Evolutionary conservation across 2,113 vertebrate species (phyloP).

Genomic region (Daboia siamensis): DNA sequence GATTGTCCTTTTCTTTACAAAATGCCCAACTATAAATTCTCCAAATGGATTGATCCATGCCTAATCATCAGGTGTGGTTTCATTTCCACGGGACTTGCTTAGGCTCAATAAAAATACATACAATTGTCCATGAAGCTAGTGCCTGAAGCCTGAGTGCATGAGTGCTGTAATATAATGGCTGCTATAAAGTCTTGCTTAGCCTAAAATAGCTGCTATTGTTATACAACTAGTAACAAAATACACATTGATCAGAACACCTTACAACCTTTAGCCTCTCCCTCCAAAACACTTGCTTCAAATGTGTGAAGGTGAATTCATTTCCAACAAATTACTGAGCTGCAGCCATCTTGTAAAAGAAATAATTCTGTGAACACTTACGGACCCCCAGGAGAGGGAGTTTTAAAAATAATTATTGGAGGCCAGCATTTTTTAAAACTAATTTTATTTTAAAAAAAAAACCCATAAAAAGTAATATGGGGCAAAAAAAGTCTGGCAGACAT

Average conservation of each 20-base stretch:
- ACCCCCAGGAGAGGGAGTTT: not conserved
- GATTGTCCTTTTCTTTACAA: not conserved
- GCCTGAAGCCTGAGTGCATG: not conserved
- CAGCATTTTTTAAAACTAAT: not conserved
- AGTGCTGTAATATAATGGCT: not conserved
- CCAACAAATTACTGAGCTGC: not conserved
- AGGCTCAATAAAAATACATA: not conserved
- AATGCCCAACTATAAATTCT: not conserved
- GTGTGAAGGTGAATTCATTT: not conserved
- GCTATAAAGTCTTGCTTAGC: not conserved
- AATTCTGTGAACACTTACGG: not conserved
- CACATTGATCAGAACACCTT: not conserved
- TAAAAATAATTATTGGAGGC: not conserved
- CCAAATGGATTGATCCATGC: not conserved
- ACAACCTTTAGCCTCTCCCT: not conserved
- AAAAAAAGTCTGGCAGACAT: not conserved
- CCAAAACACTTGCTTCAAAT: not conserved
- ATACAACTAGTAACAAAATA: not conserved
- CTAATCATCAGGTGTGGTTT: not conserved
- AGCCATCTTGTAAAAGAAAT: not conserved
- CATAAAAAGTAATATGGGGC: not conserved
- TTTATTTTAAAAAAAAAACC: not conserved
- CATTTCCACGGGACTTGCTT: not conserved
- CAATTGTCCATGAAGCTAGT: not conserved
- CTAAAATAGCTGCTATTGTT: not conserved